Percentiles rank a stretch among this genome's conserved stretches.
Conservation (phyloP, 2,113 vertebrate species). For the Ceuthmochares aereus region DNA sequence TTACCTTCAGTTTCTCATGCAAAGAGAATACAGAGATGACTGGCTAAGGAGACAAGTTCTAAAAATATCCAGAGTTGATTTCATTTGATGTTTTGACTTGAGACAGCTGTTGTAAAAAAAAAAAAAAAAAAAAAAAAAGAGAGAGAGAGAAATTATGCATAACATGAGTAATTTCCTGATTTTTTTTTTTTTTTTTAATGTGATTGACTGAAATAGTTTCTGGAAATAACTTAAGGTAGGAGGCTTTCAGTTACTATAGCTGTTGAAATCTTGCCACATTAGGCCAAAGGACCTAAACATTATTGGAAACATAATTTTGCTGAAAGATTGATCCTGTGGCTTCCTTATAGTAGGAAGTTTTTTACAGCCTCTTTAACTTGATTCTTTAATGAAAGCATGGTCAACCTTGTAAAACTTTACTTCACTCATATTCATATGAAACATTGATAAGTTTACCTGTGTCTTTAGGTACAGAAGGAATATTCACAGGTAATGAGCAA, state of each 20-base stretch:
- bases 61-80: slow-evolving; percentile 16
- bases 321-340: slow-evolving; percentile 35
- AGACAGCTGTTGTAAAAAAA: not conserved
- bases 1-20: not conserved
- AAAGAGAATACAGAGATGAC: slow-evolving; percentile 9
- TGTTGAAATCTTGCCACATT: slow-evolving; percentile 29
- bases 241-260: not conserved
- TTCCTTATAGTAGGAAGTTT: slow-evolving; percentile 45
- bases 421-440: not conserved
- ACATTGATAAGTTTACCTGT: not conserved
- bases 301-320: slow-evolving; percentile 41
- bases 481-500: slow-evolving; percentile 1
- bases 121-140: not conserved
- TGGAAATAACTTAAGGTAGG: slow-evolving; percentile 31
- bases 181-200: not conserved
- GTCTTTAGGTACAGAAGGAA: slow-evolving; percentile 4
- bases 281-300: slow-evolving; percentile 23
- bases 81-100: slow-evolving; percentile 16
- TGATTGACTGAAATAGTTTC: slow-evolving; percentile 16
- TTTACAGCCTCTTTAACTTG: slow-evolving; percentile 19
- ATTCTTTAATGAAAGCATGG: slow-evolving; percentile 23
- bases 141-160: slow-evolving; percentile 4
- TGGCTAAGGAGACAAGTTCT: slow-evolving; percentile 2
- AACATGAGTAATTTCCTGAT: not conserved
- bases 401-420: slow-evolving; percentile 2